A percentile compares a stretch with the other conserved stretches of the same genome.
These are phyloP conservation scores for Odontamblyopus rebecca DNA, from an alignment of 2,797 vertebrate genomes.

Conservation along the genomic window DNA sequence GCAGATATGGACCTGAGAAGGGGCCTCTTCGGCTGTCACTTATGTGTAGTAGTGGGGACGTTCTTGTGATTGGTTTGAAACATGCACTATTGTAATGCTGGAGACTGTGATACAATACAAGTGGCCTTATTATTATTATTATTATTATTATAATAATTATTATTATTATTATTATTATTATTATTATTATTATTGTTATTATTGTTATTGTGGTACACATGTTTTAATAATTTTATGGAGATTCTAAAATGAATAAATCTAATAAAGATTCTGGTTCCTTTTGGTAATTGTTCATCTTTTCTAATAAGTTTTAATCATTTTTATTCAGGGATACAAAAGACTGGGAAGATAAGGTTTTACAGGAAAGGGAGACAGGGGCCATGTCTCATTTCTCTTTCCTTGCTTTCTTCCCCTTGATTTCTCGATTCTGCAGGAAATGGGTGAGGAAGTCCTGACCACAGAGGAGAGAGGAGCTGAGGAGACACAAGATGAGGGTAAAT, in stretches of 20 bases:
- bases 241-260: slow-evolving; percentile 28
- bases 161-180: no score
- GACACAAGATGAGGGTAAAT: no score
- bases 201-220: slow-evolving; percentile 20
- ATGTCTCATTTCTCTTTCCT: no score
- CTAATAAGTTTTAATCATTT: slow-evolving; percentile 42
- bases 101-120: slow-evolving; percentile 40
- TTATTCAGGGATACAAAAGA: slow-evolving; percentile 9
- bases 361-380: background rate
- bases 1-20: slow-evolving; percentile 32
- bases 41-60: slow-evolving; percentile 7
- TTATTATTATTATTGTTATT: no score
- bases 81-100: slow-evolving; percentile 48
- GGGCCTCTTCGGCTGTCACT: slow-evolving; percentile 20
- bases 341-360: background rate
- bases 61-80: slow-evolving; percentile 23
- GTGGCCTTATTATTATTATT: slow-evolving; percentile 51
- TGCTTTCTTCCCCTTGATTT: no score
- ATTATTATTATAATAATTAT: no score
- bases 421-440: no score
- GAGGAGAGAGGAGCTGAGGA: no score
- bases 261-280: background rate
- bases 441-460: no score
- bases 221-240: slow-evolving; percentile 29
- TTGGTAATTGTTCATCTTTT: background rate